Evolutionary conservation across 2,888 invertebrate genomes (phyloP), one percentile per base, ranked within the genome.

Genomic region (Dryobota labecula): DNA sequence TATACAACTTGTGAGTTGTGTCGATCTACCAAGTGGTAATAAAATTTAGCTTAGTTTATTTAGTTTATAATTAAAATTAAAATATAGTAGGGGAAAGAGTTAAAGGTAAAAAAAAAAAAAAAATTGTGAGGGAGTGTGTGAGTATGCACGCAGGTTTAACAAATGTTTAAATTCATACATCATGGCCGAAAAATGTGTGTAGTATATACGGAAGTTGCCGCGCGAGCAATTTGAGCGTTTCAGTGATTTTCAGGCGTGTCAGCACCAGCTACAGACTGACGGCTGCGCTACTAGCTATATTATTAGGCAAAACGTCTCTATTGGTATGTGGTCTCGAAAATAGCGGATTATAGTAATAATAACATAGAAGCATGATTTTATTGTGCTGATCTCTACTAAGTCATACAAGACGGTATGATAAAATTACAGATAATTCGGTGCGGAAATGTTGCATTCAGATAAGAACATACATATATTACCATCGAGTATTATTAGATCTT

Each of bases 281-380:
- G 78, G 73, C 61, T 64, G 73, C 70, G 67, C 76, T 76, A 47
- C 76, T 45, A 73, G 71, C 85, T 80, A 71, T 85, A 76, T 73
- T 80, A 83, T 84, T 75, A 81, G 84, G 78, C 60, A 77, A 80
- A 85, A 81, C 73, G 68, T 76, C 74, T 85, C 70, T 82, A 75
- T 83, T 72, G 71, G 69, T 73, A 73, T 20, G 64, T 58, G 76
- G 73, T 74, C 68, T 51, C 38, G 9, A 77, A 78, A 45, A 1
- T 9, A 9, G 75, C 72, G 72, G 20, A 20, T 15, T 11, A n/a
- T 58, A 13, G 13, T 1, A 24, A 1, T 24, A 49, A 1, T 36
- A 36, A 36, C 5, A 3, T 13, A 27, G 20, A 49, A 11, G 4
- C 36, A 18, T 24, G 8, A 20, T 36, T 36, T 51, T 20, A 8